A percentile compares a stretch with the other conserved stretches of the same genome.
Conservation (phyloP, 2,888 invertebrate species). For the Lutraria lutraria region DNA sequence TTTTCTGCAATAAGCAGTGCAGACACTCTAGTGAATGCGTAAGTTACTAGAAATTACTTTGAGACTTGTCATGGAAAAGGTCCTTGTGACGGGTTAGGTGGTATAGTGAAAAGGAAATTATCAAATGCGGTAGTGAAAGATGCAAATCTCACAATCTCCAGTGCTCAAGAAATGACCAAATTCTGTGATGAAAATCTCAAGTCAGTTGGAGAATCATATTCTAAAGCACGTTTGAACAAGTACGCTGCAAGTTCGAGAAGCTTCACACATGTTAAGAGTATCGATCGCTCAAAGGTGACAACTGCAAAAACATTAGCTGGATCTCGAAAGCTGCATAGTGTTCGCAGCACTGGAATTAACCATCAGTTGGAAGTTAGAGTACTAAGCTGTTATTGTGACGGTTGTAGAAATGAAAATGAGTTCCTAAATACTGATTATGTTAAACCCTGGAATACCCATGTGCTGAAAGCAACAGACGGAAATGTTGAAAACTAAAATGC, state of each 20-base stretch:
- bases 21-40: not conserved
- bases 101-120: slow-evolving; percentile 20
- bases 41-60: slow-evolving; percentile 17
- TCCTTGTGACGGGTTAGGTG: slow-evolving; percentile 29
- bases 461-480: not conserved
- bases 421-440: not conserved
- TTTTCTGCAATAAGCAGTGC: slow-evolving; percentile 34
- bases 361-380: slow-evolving; percentile 6
- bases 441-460: slow-evolving; percentile 1
- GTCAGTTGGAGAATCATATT: not conserved
- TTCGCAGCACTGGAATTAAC: slow-evolving; percentile 9
- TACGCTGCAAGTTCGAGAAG: not conserved
- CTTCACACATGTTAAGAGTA: not conserved
- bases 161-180: not conserved
- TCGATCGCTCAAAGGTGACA: not conserved
- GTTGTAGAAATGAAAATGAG: not conserved
- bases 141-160: not conserved
- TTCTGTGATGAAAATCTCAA: slow-evolving; percentile 7
- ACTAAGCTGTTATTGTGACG: slow-evolving; percentile 12
- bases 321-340: slow-evolving; percentile 22
- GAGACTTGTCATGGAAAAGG: slow-evolving; percentile 36
- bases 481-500: no score
- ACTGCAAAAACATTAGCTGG: slow-evolving; percentile 9
- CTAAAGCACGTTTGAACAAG: not conserved
- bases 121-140: slow-evolving; percentile 4